Evolutionary conservation across 2,113 vertebrate species (phyloP).

Genomic region (Microtus richardsoni): DNA sequence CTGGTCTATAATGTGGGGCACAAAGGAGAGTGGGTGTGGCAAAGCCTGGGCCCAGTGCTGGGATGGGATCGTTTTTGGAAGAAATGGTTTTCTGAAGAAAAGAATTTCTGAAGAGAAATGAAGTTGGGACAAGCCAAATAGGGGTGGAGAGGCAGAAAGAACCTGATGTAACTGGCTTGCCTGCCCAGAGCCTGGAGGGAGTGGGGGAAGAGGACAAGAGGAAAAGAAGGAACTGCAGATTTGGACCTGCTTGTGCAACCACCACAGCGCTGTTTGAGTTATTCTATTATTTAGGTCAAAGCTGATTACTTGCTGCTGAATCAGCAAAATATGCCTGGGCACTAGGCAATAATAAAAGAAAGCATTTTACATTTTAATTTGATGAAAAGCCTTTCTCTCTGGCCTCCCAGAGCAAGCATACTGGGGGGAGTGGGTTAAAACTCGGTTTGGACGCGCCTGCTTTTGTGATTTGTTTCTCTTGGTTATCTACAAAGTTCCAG

Average conservation of each 20-base stretch:
- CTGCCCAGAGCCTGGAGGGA: constrained; percentile 46
- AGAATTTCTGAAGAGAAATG: constrained; percentile 39
- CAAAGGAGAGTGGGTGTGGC: background rate
- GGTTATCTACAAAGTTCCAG: constrained; percentile 17
- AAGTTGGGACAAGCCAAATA: constrained; percentile 27
- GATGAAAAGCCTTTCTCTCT: constrained; percentile 67
- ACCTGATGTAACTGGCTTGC: constrained; percentile 70
- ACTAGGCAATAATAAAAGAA: constrained; percentile 55
- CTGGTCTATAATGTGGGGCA: background rate
- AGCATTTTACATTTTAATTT: constrained; percentile 75
- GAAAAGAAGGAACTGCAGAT: constrained; percentile 59
- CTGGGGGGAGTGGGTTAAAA: constrained; percentile 23
- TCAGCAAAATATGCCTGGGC: constrained; percentile 75
- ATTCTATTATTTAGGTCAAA: constrained; percentile 83
- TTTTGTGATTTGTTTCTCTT: constrained; percentile 24
- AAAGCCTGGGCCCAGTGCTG: background rate
- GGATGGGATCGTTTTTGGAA: background rate
- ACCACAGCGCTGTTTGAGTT: constrained; percentile 67
- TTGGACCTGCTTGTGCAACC: constrained; percentile 78
- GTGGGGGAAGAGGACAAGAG: background rate
- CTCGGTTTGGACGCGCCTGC: background rate
- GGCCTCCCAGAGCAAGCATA: constrained; percentile 26
- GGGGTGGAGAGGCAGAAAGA: constrained; percentile 59
- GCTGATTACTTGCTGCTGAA: constrained; percentile 82
- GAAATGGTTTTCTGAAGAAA: background rate